Evolutionary conservation across 2,797 vertebrate species (phyloP), one percentile per base, ranked within the genome.

Genomic region (Pseudochirops corinnae): DNA sequence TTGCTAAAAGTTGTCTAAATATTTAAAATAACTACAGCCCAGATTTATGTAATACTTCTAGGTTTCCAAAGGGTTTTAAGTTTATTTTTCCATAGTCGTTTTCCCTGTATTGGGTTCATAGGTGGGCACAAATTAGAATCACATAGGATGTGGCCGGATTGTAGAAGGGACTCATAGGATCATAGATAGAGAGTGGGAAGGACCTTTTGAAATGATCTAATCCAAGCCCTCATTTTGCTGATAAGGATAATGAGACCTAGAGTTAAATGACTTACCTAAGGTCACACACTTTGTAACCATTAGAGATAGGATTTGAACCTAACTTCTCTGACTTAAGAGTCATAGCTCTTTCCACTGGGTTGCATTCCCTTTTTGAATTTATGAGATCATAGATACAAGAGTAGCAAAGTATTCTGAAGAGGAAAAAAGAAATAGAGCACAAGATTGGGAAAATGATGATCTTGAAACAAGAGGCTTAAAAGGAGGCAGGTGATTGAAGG

Each of bases 401-500:
- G 39, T 26, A 87, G 39, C 74, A 87, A 87, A 50, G 21, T 26
- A 50, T 87, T 39, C 74, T 87, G 24, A 33, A 50, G 74, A 87
- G 39, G 24, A 50, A 50, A 87, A 74, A 87, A 46, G 39, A 46
- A 50, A 87, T 46, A 26, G 21, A 50, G 39, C 39, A 12, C 39
- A 87, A 87, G 74, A 26, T 21, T 87, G 74, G 74, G 74, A 82
- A 82, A 82, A 82, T 46, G 74, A 82, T 6, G 7, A 46, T 46
- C n/a, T 82, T 46, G 39, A 82, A 82, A 46, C 21, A 46, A n/a
- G n/a, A 50, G 39, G 74, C 24, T 87, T 87, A 24, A 94, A 50
- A 96, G 92, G 96, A 97, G 53, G 93, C 87, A 87, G 52, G 95
- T 95, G 82, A 96, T 95, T 92, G 94, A 97, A 97, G 96, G 96